A percentile compares a stretch with the other conserved stretches of the same genome.
phyloP scores from a whole-genome alignment of 2,113 vertebrate genomes.

The Chunga burmeisteri region DNA sequence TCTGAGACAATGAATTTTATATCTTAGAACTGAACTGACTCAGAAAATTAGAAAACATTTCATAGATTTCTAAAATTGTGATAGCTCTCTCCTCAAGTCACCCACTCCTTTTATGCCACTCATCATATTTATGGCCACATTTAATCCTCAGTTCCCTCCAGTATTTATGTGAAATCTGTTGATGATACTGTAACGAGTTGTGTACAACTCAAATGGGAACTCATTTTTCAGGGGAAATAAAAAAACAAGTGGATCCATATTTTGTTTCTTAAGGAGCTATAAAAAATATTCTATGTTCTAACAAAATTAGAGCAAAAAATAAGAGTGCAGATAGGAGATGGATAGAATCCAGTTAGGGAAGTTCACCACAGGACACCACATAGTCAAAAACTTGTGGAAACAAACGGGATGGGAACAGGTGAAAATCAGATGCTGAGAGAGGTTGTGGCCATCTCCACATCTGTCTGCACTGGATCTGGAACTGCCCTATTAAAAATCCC shows the following conservation, averaged over 20 bases:
- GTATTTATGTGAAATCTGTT: conserved; percentile 3
- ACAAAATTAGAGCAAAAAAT: not conserved
- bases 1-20: not conserved
- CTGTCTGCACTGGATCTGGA: not conserved
- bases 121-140: not conserved
- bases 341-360: not conserved
- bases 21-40: not conserved
- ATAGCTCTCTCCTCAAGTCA: not conserved
- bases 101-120: not conserved
- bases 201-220: not conserved
- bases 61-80: not conserved
- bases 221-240: not conserved
- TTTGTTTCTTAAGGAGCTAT: not conserved
- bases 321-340: not conserved
- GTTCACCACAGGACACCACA: not conserved
- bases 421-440: not conserved
- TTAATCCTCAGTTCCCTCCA: not conserved
- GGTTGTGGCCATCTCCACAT: not conserved
- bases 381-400: not conserved
- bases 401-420: not conserved
- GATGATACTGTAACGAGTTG: not conserved
- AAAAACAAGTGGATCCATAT: not conserved
- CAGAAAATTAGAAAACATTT: not conserved
- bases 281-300: not conserved
- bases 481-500: not conserved